Percentiles rank a stretch among this genome's conserved stretches.
phyloP scores from a whole-genome alignment of 2,797 vertebrate species.

The Alectoris magna region DNA sequence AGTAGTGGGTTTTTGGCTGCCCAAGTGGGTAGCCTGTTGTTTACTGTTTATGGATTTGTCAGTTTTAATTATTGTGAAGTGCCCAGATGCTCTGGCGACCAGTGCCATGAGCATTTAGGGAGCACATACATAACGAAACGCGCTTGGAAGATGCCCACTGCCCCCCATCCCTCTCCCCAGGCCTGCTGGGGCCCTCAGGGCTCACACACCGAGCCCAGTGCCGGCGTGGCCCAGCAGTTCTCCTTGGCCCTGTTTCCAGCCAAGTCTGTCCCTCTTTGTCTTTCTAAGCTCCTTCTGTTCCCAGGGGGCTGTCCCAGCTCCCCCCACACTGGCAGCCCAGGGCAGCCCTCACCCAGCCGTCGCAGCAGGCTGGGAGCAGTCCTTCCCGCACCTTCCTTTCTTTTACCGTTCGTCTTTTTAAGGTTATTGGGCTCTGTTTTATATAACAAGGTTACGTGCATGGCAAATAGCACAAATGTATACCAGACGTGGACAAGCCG shows the following conservation, averaged over 20 bases:
- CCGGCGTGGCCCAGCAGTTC: not conserved
- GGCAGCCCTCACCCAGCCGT: not conserved
- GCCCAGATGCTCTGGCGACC: conserved; percentile 74
- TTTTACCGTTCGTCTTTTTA: conserved; percentile 26
- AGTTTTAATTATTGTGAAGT: conserved; percentile 77
- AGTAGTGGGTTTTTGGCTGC: conserved; percentile 74
- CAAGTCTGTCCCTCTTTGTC: not conserved
- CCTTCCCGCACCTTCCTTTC: conserved; percentile 51
- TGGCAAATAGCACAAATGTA: conserved; percentile 67
- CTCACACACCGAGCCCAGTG: not conserved
- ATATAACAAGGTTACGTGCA: conserved; percentile 69
- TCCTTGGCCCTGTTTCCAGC: not conserved
- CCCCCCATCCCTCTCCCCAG: not conserved
- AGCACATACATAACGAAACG: conserved; percentile 58
- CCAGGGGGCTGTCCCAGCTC: not conserved
- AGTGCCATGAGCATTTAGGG: conserved; percentile 64
- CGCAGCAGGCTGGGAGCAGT: conserved; percentile 22
- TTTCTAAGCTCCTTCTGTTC: not conserved
- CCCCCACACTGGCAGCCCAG: not conserved
- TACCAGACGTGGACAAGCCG: conserved; percentile 41
- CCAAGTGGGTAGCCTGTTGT: conserved; percentile 75
- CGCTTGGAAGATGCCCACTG: conserved; percentile 28
- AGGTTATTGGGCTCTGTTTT: conserved; percentile 63
- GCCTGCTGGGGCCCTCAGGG: not conserved
- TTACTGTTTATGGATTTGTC: conserved; percentile 77